A percentile compares a stretch with the other conserved stretches of the same genome.
phyloP scores from a whole-genome alignment of 2,888 invertebrate genomes.

The Epistrophe eligans region DNA sequence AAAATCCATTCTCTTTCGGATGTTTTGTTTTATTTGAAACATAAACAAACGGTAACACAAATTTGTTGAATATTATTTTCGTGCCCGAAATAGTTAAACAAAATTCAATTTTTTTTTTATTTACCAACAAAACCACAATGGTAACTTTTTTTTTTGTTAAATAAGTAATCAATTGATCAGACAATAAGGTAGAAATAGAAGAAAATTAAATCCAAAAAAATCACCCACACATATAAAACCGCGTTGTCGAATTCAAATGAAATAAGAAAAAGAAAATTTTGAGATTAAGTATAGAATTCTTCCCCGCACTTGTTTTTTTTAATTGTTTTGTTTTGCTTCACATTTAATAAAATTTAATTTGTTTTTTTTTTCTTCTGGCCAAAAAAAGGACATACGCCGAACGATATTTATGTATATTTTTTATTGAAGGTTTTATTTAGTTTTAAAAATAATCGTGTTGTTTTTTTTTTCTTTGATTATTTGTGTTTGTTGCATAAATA shows the following conservation, averaged over 20 bases:
- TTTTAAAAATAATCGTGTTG: constrained; percentile 17
- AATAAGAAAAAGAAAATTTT: constrained; percentile 19
- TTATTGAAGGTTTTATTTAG: constrained; percentile 5
- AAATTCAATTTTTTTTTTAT: background rate
- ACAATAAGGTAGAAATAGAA: background rate
- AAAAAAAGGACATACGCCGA: constrained; percentile 48
- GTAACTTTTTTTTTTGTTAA: constrained; percentile 8
- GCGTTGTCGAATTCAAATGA: constrained; percentile 46
- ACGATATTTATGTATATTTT: background rate
- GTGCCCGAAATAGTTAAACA: constrained; percentile 29
- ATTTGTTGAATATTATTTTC: constrained; percentile 7
- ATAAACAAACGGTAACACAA: constrained; percentile 34
- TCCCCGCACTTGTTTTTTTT: constrained; percentile 36
- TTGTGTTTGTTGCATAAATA: constrained; percentile 62
- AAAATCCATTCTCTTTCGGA: constrained; percentile 34
- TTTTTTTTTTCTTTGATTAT: constrained; percentile 13
- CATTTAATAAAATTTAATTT: constrained; percentile 9
- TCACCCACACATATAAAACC: constrained; percentile 36
- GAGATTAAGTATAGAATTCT: background rate
- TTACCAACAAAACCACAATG: constrained; percentile 15
- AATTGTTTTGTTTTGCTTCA: constrained; percentile 39
- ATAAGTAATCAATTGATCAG: constrained; percentile 19
- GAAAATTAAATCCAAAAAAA: constrained; percentile 35
- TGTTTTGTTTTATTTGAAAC: constrained; percentile 41
- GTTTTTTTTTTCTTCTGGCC: constrained; percentile 7